Evolutionary conservation across 64 coral and sea anemone species (phyloP).

Genomic region (Stichodactyla mertensii): DNA sequence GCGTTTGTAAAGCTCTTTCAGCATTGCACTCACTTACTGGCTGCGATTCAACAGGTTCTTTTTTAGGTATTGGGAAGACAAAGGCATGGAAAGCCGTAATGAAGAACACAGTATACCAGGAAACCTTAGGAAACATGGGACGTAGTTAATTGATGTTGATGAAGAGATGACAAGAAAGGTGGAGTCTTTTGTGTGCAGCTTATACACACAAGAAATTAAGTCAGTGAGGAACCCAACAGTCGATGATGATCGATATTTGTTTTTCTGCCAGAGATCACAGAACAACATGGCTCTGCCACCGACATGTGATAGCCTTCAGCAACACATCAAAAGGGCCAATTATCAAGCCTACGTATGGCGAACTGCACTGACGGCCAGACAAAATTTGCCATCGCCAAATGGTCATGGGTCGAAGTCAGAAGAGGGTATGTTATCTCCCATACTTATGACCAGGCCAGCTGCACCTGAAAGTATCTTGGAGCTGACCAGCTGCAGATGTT

Average conservation of each 20-base stretch:
- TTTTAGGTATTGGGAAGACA: conserved; percentile 18
- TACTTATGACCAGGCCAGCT: conserved; percentile 12
- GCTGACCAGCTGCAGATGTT: not conserved
- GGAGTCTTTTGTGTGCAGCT: conserved; percentile 1
- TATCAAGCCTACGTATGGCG: conserved; percentile 31
- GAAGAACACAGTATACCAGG: conserved; percentile 15
- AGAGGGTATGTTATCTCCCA: not conserved
- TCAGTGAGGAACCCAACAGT: too few relatives aligned
- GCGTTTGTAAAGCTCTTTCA: conserved; percentile 1
- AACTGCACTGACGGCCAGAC: not conserved
- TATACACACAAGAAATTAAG: conserved; percentile 1
- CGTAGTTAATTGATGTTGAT: not conserved
- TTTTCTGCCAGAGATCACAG: conserved; percentile 25
- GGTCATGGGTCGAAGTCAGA: conserved; percentile 17
- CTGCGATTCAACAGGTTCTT: not conserved
- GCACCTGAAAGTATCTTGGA: conserved; percentile 21
- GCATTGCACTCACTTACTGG: conserved; percentile 17
- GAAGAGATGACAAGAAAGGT: not conserved
- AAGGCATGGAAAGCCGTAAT: conserved; percentile 4
- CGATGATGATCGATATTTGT: conserved; percentile 13
- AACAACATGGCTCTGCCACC: conserved; percentile 3
- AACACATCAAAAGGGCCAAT: conserved; percentile 25
- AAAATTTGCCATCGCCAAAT: too few relatives aligned
- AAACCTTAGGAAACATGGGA: not conserved
- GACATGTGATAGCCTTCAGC: conserved; percentile 17